These are phyloP conservation scores for Okapia johnstoni DNA, from an alignment of 2,113 vertebrate genomes.

Conservation along the genomic window DNA sequence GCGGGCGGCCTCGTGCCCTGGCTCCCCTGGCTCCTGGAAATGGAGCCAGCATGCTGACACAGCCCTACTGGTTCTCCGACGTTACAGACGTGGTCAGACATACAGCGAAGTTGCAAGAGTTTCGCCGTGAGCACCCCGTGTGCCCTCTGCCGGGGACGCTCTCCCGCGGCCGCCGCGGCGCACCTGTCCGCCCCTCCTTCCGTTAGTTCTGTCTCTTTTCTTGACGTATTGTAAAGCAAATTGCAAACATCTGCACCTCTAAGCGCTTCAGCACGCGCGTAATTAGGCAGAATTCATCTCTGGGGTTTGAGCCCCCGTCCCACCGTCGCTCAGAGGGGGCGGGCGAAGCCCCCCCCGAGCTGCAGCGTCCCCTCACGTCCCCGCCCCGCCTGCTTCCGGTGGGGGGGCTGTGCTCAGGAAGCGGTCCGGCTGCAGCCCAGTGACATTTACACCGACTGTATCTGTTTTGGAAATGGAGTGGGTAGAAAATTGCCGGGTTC, in stretches of 20 bases:
- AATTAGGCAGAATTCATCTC: constrained; percentile 52
- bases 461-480: constrained; percentile 60
- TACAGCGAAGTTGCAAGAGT: background rate
- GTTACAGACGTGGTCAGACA: background rate
- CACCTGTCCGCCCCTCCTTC: background rate
- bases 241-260: constrained; percentile 57
- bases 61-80: accelerated
- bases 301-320: background rate
- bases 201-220: background rate
- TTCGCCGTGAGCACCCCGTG: background rate
- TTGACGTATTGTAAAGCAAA: constrained; percentile 47
- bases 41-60: background rate
- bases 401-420: background rate
- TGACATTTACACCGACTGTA: constrained; percentile 14
- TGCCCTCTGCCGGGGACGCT: accelerated
- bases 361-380: background rate
- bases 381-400: background rate
- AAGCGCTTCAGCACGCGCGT: background rate
- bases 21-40: accelerated
- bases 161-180: background rate
- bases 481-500: constrained; percentile 58
- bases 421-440: background rate
- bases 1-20: accelerated
- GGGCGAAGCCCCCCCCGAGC: background rate
- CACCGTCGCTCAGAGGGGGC: background rate